Conservation (phyloP, 2,113 vertebrate species). For the Edolisoma coerulescens region DNA sequence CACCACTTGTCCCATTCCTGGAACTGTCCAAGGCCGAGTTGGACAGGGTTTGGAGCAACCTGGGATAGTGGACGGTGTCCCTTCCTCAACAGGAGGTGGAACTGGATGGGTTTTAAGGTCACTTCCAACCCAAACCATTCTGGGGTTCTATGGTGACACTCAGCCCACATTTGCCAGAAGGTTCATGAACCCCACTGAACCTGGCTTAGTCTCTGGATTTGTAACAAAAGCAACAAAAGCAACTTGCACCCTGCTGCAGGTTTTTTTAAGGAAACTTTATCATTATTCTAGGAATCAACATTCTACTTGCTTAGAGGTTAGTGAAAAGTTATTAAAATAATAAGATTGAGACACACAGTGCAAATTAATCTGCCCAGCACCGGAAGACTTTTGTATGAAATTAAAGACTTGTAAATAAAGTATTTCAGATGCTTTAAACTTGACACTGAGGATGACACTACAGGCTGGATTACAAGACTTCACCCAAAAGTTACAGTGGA, state of each 20-base stretch:
- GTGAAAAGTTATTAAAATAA: constrained; percentile 55
- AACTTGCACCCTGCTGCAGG: neutral
- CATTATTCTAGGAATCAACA: constrained; percentile 5
- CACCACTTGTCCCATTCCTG: neutral
- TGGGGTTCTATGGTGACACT: neutral
- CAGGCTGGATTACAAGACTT: neutral
- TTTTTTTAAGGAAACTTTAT: constrained; percentile 1
- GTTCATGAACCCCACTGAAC: neutral
- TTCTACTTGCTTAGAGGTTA: constrained; percentile 21
- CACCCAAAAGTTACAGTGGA: neutral
- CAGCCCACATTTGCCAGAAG: neutral
- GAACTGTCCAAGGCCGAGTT: neutral
- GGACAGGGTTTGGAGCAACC: neutral
- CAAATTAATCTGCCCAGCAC: neutral
- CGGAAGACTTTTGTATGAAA: neutral
- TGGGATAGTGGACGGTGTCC: no score
- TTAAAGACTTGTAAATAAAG: constrained; percentile 8
- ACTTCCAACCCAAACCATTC: neutral
- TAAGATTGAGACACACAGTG: neutral
- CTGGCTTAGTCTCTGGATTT: neutral
- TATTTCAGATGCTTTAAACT: neutral
- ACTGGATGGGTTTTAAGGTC: neutral
- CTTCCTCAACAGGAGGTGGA: neutral
- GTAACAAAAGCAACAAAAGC: constrained; percentile 31
- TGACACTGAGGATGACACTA: neutral